Base-by-base conservation (phyloP, 2,113 vertebrate genomes). In the Actinemys pallida region DNA sequence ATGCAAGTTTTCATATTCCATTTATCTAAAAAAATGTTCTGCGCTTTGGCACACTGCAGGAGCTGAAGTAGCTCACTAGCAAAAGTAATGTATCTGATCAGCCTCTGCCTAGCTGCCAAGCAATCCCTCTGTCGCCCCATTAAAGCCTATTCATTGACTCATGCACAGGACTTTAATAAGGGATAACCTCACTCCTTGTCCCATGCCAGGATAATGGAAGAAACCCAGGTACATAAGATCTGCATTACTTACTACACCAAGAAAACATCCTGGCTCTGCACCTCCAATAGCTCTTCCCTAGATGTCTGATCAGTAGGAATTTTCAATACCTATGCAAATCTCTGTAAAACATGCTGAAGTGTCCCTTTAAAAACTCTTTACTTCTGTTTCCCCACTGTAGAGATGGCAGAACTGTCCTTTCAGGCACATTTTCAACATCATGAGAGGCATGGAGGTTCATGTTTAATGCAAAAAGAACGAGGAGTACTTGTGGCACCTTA, bases 121-220 rank as follows among this genome's bases (percentile, higher is more conserved):
- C 20, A 75, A 75, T 24, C 19, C 39, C 69, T 42, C 59, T 62
- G 90, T 93, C 88, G 96, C 92, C 94, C 93, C 69, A 13, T 93
- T 94, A 96, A 95, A 94, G 31, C 76, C 87, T 93, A 76, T 90
- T 80, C 11, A 1, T 59, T 76, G 81, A 97, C 56, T 52, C 29
- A 4, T 84, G 93, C 94, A 93, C 10, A 31, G 31, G 59, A 17
- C 31, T 65, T 65, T 56, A 94, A 92, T 87, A 54, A 88, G 87
- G 84, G 93, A 94, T 89, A 96, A 80, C 10, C 24, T 92, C 96
- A 85, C 96, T 90, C 91, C 83, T n/a, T 42, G 22, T 22, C 79
- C 50, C 79, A 24, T 53, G 79, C 31, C 50, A 24, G 35, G 79
- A 47, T 52, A 81, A 24, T 81, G 35, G 79, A 49, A 53, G 31